These are phyloP conservation scores for Poecilia wingei DNA, from an alignment of 2,797 vertebrate species.

Conservation along the genomic window DNA sequence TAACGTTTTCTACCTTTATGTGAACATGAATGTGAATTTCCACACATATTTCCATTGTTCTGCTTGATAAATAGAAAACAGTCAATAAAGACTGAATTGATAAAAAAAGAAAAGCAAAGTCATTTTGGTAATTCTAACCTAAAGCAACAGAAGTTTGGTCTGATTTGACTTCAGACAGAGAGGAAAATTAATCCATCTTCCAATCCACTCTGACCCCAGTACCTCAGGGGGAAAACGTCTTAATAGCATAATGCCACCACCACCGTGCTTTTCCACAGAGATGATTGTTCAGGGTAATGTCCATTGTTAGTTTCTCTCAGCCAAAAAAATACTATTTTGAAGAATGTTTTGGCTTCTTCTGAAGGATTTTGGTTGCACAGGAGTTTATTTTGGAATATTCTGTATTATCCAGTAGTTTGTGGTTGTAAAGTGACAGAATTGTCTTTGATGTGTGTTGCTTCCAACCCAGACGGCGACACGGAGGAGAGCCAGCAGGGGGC, in stretches of 20 bases:
- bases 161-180: too few species aligned
- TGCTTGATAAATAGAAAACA: too few species aligned
- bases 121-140: too few species aligned
- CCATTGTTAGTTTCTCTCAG: background rate
- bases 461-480: conserved; percentile 78
- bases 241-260: background rate
- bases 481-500: conserved; percentile 63
- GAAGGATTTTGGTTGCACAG: background rate
- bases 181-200: too few species aligned
- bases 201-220: background rate
- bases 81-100: too few species aligned
- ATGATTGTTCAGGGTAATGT: background rate
- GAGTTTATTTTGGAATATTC: background rate
- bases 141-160: too few species aligned
- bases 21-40: too few species aligned
- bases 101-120: too few species aligned
- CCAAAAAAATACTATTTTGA: background rate
- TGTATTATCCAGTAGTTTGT: background rate
- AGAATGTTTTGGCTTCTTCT: background rate
- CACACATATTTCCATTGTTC: too few species aligned
- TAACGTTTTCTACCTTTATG: too few species aligned
- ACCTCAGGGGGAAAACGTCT: background rate
- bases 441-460: conserved; percentile 1
- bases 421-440: background rate
- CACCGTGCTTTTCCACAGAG: background rate